Evolutionary conservation across 2,797 vertebrate species (phyloP).

Genomic region (Synaphobranchus kaupii): DNA sequence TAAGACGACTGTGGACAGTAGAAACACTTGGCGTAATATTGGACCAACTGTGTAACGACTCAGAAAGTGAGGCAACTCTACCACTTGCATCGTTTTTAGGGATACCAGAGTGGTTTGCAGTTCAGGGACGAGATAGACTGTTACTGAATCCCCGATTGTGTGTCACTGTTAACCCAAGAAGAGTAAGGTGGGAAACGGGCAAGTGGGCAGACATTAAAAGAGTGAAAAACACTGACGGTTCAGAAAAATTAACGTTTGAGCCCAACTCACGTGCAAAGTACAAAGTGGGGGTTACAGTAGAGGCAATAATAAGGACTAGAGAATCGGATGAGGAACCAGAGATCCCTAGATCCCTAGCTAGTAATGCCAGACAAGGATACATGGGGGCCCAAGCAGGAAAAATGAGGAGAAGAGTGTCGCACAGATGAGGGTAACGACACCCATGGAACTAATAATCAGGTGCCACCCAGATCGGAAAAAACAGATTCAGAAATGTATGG

Average conservation of each 20-base stretch:
- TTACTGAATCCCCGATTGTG: not conserved
- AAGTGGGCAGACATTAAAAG: not conserved
- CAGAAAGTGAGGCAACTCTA: not conserved
- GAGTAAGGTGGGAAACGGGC: too few relatives aligned
- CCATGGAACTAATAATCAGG: not conserved
- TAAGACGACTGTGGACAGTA: not conserved
- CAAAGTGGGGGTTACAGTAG: too few relatives aligned
- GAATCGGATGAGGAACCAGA: not conserved
- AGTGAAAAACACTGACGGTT: not conserved
- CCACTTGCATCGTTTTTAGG: not conserved
- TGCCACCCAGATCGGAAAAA: not conserved
- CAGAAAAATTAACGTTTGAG: not conserved
- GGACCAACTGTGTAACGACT: not conserved
- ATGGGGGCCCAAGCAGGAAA: not conserved
- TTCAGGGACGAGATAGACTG: not conserved
- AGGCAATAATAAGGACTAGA: not conserved
- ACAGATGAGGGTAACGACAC: not conserved
- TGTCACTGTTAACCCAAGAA: not conserved
- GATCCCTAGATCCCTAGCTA: not conserved
- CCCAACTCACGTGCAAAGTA: not conserved
- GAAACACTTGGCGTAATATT: too few relatives aligned
- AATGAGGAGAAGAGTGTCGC: not conserved
- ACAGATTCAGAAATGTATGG: not conserved
- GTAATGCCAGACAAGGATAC: not conserved
- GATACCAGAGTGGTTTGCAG: not conserved